phyloP scores from a whole-genome alignment of 2,888 invertebrate genomes.

The Stegophylla sp. region DNA sequence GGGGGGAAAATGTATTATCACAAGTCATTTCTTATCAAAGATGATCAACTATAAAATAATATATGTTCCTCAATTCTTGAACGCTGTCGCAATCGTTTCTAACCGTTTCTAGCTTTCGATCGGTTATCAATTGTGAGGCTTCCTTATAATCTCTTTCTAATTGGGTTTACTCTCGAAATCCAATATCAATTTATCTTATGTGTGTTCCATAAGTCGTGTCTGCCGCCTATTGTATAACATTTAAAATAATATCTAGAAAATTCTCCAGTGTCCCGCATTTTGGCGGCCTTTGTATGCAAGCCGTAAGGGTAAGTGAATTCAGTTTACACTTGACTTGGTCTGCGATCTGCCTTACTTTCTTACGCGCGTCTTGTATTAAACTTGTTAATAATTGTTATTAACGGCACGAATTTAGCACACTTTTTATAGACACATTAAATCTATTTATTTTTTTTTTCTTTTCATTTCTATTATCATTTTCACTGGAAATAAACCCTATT shows the following conservation, averaged over 20 bases:
- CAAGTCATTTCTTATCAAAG: too few species aligned
- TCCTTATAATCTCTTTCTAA: too few species aligned
- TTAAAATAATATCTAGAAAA: conserved; percentile 3
- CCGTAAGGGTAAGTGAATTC: conserved; percentile 37
- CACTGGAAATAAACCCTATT: too few species aligned
- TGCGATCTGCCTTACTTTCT: background rate
- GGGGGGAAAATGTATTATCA: too few species aligned
- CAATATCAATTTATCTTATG: background rate
- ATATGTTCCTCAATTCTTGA: too few species aligned
- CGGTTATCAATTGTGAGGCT: too few species aligned
- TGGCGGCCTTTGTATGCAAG: background rate
- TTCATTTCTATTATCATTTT: too few species aligned
- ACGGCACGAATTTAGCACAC: conserved; percentile 19
- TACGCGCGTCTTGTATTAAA: too few species aligned
- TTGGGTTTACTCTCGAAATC: too few species aligned
- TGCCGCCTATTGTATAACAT: background rate
- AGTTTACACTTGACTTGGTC: background rate
- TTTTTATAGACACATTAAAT: background rate
- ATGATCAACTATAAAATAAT: too few species aligned
- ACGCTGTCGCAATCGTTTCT: too few species aligned
- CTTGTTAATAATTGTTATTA: background rate
- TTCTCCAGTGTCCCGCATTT: background rate
- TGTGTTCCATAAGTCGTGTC: background rate
- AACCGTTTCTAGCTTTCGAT: too few species aligned
- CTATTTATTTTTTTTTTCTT: background rate